Conservation (phyloP, 2,888 invertebrate genomes). For the Scrobipalpa costella region DNA sequence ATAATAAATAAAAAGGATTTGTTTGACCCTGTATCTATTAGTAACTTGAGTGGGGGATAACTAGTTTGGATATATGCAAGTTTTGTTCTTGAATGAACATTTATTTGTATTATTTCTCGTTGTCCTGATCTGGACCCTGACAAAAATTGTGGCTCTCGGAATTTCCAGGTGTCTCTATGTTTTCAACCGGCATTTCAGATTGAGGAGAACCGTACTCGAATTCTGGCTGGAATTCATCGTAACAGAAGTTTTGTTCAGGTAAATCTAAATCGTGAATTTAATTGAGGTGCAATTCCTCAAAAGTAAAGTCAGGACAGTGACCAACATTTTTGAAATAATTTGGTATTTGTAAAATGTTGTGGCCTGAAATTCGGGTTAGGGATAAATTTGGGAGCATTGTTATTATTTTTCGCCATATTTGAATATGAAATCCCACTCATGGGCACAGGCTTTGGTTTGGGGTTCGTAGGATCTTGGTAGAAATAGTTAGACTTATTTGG, state of each 20-base stretch:
- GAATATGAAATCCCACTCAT: conserved; percentile 7
- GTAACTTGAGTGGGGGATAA: conserved; percentile 16
- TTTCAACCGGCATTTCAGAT: not conserved
- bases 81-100: conserved; percentile 9
- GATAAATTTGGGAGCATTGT: conserved; percentile 18
- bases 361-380: conserved; percentile 5
- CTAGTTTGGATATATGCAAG: conserved; percentile 23
- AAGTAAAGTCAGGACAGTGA: not conserved
- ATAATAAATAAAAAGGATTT: not conserved
- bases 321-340: conserved; percentile 17
- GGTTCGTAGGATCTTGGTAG: conserved; percentile 18
- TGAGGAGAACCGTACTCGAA: no score
- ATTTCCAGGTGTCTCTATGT: not conserved
- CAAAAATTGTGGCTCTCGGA: not conserved
- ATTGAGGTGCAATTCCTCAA: conserved; percentile 11
- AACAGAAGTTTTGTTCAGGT: not conserved
- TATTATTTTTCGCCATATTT: conserved; percentile 13
- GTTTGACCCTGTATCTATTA: conserved; percentile 19
- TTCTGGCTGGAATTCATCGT: not conserved
- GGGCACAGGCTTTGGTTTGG: conserved; percentile 4
- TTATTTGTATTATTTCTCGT: not conserved
- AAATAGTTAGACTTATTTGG: conserved; percentile 5
- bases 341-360: conserved; percentile 13
- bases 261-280: not conserved
- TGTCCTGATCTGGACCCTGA: not conserved